Base-by-base conservation (phyloP, 2,888 invertebrate species). In the Limenitis arthemis region DNA sequence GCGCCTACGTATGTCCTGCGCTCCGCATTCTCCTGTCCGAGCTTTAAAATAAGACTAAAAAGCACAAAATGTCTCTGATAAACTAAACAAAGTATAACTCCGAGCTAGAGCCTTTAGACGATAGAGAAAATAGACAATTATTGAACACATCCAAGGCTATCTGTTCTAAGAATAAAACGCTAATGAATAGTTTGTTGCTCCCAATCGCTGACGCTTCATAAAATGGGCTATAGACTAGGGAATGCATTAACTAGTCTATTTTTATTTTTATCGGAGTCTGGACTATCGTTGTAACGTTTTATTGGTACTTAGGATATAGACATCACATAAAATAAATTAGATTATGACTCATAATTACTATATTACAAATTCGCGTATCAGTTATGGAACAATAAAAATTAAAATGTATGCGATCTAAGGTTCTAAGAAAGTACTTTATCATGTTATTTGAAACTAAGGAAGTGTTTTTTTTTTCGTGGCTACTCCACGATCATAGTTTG, bases 1-100 rank as follows among this genome's bases (percentile, higher is more conserved):
- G 86, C 86, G 86, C 86, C 86, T 73, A 73, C 67, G 70, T 65
- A 68, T 75, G 82, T 86, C 86, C 86, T 84, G 85, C 79, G 78
- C 80, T 74, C 75, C 79, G 83, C 79, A 79, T 82, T 83, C 80
- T 77, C 77, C 80, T 76, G 77, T 70, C 69, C 70, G 72, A 72
- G 71, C 70, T 72, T 77, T 72, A 73, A 78, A 79, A 81, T 72
- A 72, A 72, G 73, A 77, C 68, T 70, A 79, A 79, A 79, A 76
- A 75, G 65, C 61, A 69, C 63, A 73, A 75, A 77, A 73, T 66
- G 73, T 66, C 73, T 69, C 73, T 72, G 73, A 76, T 72, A 75
- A 78, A 67, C 65, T 67, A 63, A 69, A 77, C 76, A 77, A 74
- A 75, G 68, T 73, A 71, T 76, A 75, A 70, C 67, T 55, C 37